These are phyloP conservation scores for Drosophila novamexicana DNA, from an alignment of 1,140 invertebrate species.

Conservation along the genomic window DNA sequence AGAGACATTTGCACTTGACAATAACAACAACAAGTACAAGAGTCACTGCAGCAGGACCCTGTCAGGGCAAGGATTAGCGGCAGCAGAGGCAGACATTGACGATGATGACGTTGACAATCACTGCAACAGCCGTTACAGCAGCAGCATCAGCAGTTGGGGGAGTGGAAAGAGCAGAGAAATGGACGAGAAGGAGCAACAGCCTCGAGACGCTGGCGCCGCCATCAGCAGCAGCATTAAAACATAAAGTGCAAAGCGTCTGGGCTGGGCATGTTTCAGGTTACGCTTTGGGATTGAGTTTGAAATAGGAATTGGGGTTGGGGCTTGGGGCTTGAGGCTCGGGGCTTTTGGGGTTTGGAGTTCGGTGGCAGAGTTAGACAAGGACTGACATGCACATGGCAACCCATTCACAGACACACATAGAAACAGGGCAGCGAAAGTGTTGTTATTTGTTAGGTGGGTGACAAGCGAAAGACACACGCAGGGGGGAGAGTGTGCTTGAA, in stretches of 20 bases:
- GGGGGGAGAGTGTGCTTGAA: background rate
- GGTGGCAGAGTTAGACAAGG: conserved; percentile 40
- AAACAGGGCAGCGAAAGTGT: conserved; percentile 49
- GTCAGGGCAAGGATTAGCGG: conserved; percentile 71
- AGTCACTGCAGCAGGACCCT: conserved; percentile 44
- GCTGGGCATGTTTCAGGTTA: conserved; percentile 48
- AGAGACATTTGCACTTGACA: conserved; percentile 79
- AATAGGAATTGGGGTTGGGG: conserved; percentile 15
- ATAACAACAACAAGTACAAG: conserved; percentile 65
- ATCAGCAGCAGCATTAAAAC: conserved; percentile 61
- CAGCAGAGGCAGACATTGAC: conserved; percentile 49
- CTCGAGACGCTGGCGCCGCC: conserved; percentile 53
- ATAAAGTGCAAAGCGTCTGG: conserved; percentile 78
- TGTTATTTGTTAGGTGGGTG: conserved; percentile 50
- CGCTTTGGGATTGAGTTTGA: conserved; percentile 39
- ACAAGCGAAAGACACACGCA: conserved; percentile 49
- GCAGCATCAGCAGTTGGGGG: conserved; percentile 6
- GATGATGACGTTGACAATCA: conserved; percentile 70
- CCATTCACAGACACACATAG: conserved; percentile 18
- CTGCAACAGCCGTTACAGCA: conserved; percentile 41
- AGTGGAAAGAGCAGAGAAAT: background rate
- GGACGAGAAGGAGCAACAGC: conserved; percentile 6
- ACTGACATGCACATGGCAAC: conserved; percentile 49
- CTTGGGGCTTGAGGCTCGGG: conserved; percentile 1
- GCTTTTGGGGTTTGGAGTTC: background rate